Conservation (phyloP, 2,797 vertebrate genomes). For the Myotis vivesi region DNA sequence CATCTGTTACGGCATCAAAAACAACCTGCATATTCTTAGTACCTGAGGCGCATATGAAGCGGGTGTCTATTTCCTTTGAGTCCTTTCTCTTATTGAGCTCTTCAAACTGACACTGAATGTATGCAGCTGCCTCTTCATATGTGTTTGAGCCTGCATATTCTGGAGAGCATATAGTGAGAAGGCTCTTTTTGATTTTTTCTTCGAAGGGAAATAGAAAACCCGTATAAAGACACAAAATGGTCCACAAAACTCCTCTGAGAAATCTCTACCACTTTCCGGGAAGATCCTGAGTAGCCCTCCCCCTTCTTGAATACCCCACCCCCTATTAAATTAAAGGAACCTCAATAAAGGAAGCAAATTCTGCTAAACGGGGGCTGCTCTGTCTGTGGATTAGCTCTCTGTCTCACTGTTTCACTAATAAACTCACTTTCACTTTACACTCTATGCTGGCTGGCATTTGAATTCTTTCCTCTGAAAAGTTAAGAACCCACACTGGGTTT, state of each 20-base stretch:
- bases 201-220: neutral
- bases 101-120: no score
- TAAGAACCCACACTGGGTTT: neutral
- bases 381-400: neutral
- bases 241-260: neutral
- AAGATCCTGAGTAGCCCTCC: neutral
- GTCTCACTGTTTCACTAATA: neutral
- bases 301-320: neutral
- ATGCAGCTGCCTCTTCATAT: no score
- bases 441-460: neutral
- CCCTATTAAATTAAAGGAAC: neutral
- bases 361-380: neutral
- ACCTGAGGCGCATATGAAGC: no score
- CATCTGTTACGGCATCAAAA: no score
- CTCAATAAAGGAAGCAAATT: neutral
- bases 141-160: no score
- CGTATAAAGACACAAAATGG: neutral
- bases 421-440: neutral
- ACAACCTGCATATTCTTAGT: no score
- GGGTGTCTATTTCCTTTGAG: no score
- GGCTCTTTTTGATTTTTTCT: no score
- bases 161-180: no score
- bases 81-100: no score
- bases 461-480: neutral
- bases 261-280: neutral